Percentiles rank a stretch among this genome's conserved stretches.
phyloP scores from a whole-genome alignment of 2,113 vertebrate genomes.

The Cyrtonyx montezumae region DNA sequence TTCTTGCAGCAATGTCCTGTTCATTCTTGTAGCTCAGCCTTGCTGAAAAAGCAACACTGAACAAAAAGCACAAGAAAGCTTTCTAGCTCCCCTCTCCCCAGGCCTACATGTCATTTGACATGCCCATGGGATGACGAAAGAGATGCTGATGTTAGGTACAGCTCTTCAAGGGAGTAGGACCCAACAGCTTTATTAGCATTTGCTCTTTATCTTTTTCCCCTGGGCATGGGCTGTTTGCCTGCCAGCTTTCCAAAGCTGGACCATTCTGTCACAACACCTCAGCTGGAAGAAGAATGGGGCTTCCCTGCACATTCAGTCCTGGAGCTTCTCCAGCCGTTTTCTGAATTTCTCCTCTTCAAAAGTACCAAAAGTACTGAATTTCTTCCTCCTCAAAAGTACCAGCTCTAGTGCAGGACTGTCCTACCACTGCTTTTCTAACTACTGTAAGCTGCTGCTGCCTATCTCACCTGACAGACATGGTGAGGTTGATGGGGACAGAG shows the following conservation, averaged over 20 bases:
- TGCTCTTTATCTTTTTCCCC: background rate
- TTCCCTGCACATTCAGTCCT: slow-evolving; percentile 27
- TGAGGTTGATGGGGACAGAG: background rate
- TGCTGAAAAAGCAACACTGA: background rate
- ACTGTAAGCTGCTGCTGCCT: background rate
- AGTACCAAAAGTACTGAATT: too few species aligned
- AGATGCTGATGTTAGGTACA: background rate
- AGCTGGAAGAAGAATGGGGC: background rate
- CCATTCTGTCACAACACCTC: background rate
- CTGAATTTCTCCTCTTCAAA: background rate
- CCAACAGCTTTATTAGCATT: background rate
- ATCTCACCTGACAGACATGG: background rate
- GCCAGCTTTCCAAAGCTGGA: background rate
- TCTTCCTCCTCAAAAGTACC: too few species aligned
- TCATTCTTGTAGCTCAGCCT: background rate
- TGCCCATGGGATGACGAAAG: background rate
- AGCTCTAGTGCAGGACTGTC: background rate
- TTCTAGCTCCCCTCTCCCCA: background rate
- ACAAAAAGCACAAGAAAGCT: background rate
- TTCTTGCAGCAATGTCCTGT: background rate
- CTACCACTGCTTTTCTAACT: background rate
- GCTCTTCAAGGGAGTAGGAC: background rate
- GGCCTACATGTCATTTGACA: background rate
- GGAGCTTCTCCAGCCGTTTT: slow-evolving; percentile 36
- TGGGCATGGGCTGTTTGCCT: background rate